phyloP scores from a whole-genome alignment of 2,113 vertebrate species.

The Epinephelus moara region DNA sequence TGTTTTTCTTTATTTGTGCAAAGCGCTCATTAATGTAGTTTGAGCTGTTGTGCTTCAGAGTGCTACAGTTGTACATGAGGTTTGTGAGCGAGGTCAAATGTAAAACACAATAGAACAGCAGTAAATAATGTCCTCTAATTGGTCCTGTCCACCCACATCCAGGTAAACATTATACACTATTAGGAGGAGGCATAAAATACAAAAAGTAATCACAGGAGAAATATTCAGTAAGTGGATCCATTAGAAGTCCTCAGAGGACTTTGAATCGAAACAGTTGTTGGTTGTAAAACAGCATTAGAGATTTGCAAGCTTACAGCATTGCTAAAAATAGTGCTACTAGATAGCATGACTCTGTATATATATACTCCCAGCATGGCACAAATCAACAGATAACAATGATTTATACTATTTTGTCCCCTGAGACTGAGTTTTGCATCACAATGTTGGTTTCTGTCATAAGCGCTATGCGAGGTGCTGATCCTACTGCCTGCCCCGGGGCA shows the following conservation, averaged over 20 bases:
- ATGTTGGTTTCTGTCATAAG: neutral
- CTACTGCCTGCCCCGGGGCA: neutral
- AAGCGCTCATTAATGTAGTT: neutral
- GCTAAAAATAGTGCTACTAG: neutral
- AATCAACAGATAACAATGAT: neutral
- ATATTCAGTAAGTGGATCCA: neutral
- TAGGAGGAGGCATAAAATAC: neutral
- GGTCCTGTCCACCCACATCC: neutral
- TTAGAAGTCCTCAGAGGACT: neutral
- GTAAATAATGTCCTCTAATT: slow-evolving; percentile 6
- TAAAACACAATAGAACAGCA: slow-evolving; percentile 1
- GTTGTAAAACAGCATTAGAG: neutral
- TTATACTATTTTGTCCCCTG: neutral
- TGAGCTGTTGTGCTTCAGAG: neutral
- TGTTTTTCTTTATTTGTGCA: neutral
- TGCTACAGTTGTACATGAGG: neutral
- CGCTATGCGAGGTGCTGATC: neutral
- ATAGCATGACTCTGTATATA: neutral
- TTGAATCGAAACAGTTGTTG: neutral
- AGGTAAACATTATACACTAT: neutral
- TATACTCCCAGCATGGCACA: neutral
- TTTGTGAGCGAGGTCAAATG: slow-evolving; percentile 13
- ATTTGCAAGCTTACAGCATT: neutral
- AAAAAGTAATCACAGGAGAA: neutral
- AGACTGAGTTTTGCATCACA: neutral